Conservation (phyloP, 2,797 vertebrate genomes). For the Vultur gryphus region DNA sequence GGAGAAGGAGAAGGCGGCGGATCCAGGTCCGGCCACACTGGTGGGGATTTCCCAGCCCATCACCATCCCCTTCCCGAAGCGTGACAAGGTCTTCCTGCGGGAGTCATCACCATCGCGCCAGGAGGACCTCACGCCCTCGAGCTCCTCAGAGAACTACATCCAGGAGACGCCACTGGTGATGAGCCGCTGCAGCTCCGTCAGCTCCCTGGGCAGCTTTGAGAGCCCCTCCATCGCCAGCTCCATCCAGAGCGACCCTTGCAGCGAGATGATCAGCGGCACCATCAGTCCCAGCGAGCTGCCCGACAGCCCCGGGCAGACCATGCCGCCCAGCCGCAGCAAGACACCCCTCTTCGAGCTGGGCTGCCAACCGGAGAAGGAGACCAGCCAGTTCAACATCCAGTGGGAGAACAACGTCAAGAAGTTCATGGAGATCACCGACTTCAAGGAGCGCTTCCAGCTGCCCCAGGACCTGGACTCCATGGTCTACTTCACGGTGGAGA, state of each 20-base stretch:
- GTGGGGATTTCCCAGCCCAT: slow-evolving; percentile 77
- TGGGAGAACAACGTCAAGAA: slow-evolving; percentile 94
- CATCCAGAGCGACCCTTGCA: slow-evolving; percentile 96
- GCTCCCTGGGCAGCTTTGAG: slow-evolving; percentile 95
- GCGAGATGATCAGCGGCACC: slow-evolving; percentile 95
- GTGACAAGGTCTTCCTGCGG: slow-evolving; percentile 82
- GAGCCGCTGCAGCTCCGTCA: slow-evolving; percentile 97
- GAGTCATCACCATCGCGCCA: slow-evolving; percentile 75
- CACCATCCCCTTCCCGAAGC: slow-evolving; percentile 80
- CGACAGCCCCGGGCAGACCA: slow-evolving; percentile 96
- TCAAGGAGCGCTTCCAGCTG: slow-evolving; percentile 91
- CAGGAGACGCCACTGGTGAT: slow-evolving; percentile 97
- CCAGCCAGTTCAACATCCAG: slow-evolving; percentile 83
- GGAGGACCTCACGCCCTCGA: slow-evolving; percentile 92
- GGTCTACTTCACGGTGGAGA: slow-evolving; percentile 97
- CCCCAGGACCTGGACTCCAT: slow-evolving; percentile 93
- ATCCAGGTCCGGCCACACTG: neutral
- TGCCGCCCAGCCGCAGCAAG: slow-evolving; percentile 98
- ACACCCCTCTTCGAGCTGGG: slow-evolving; percentile 87
- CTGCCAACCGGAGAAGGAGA: slow-evolving; percentile 79
- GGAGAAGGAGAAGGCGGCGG: slow-evolving; percentile 22
- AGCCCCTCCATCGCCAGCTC: slow-evolving; percentile 96
- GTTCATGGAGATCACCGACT: slow-evolving; percentile 94
- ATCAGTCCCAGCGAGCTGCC: slow-evolving; percentile 97
- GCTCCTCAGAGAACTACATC: slow-evolving; percentile 95